Percentiles rank a stretch among this genome's conserved stretches.
phyloP scores from a whole-genome alignment of 2,113 vertebrate species.

The Hassar affinis region DNA sequence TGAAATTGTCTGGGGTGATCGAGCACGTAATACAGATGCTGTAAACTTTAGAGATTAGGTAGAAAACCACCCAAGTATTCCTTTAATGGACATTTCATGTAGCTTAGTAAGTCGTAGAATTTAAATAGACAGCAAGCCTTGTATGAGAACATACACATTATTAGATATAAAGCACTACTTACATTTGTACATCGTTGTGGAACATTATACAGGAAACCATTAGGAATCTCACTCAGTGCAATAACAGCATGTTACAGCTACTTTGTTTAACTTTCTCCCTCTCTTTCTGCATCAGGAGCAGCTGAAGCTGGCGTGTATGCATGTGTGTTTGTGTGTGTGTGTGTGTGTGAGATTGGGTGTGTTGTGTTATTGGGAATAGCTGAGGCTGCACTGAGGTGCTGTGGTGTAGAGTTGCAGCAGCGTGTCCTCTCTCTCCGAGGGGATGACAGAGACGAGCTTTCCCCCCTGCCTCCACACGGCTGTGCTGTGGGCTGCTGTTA shows the following conservation, averaged over 20 bases:
- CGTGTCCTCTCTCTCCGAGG: slow-evolving; percentile 27
- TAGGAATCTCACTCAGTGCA: neutral
- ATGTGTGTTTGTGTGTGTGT: neutral
- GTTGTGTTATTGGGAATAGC: slow-evolving; percentile 1
- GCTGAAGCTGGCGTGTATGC: neutral
- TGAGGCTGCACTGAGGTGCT: slow-evolving; percentile 22
- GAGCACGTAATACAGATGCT: neutral
- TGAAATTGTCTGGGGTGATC: neutral
- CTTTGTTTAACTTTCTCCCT: neutral
- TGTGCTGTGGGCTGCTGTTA: slow-evolving; percentile 54
- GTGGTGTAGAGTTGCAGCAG: slow-evolving; percentile 23
- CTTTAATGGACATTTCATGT: neutral
- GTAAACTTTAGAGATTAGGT: neutral
- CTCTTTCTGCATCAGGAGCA: neutral
- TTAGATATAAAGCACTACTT: neutral
- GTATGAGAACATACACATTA: neutral
- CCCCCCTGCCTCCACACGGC: slow-evolving; percentile 52
- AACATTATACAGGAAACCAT: neutral
- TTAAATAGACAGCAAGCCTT: neutral
- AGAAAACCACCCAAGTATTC: neutral
- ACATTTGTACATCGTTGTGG: neutral
- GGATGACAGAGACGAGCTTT: slow-evolving; percentile 37
- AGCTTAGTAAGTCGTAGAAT: neutral
- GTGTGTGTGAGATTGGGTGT: slow-evolving; percentile 3
- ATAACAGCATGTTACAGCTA: neutral